Evolutionary conservation across 1,140 invertebrate species (phyloP), one percentile per base, ranked within the genome.

Genomic region (Drosophila triauraria): DNA sequence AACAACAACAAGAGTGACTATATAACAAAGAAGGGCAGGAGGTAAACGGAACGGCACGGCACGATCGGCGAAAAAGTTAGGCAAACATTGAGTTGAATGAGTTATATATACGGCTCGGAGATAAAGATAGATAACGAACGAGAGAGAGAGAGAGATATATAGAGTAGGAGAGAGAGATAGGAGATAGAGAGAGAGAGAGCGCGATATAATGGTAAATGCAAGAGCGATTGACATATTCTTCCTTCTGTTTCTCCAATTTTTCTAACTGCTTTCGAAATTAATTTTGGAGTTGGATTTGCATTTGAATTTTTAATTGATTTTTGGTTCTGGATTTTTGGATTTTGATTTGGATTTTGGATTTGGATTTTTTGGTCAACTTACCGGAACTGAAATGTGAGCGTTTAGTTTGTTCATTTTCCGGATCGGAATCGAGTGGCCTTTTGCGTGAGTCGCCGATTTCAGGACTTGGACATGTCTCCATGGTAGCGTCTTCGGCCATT

Each of bases 351-450:
- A 64, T 61, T 65, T 80, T 79, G 4, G 56, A 54, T 72, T 71
- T 57, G 27, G 56, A 17, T 67, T 72, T 70, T 82, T 83, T 77
- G 69, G 61, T 84, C 69, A 90, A 93, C 93, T 94, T 95, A 97
- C 96, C 96, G 96, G 95, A 95, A 92, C 96, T 96, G 93, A 96
- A 97, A 93, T 97, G 96, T 83, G 96, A 97, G 93, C 96, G 95
- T 94, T 97, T 97, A 76, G 96, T 96, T 91, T 96, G 95, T 91
- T 96, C 96, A 94, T 96, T 96, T 94, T 97, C 96, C 91, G 94
- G 94, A 94, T 97, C 96, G 90, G 95, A 95, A 94, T 97, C 96
- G 88, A 97, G 94, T 81, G 96, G 96, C 93, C 96, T 95, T 95
- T 97, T 97, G 93, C 96, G 95, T 91, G 95, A 96, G 93, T 96